These are phyloP conservation scores for Trichoplusia ni DNA, from an alignment of 1,140 invertebrate species.

Conservation along the genomic window DNA sequence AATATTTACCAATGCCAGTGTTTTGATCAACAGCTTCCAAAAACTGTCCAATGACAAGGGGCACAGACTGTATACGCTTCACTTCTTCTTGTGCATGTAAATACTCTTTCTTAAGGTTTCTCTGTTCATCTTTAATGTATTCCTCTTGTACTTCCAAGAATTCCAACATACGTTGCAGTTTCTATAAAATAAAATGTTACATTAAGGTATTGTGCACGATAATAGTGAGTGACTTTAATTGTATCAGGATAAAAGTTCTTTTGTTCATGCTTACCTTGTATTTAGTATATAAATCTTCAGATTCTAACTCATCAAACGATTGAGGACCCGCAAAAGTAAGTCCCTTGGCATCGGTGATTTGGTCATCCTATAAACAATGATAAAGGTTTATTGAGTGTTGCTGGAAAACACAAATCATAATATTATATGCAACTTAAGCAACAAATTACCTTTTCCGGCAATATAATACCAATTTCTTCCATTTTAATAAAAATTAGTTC, in stretches of 20 bases:
- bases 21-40: constrained; percentile 99
- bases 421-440: background rate
- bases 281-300: constrained; percentile 96
- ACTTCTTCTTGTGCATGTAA: constrained; percentile 99
- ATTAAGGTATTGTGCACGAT: background rate
- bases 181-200: constrained; percentile 83
- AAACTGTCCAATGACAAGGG: constrained; percentile 98
- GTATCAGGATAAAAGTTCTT: too few relatives aligned
- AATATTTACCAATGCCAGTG: constrained; percentile 90
- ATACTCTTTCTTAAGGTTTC: constrained; percentile 98
- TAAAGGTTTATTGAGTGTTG: too few relatives aligned
- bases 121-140: constrained; percentile 99
- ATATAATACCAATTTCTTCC: constrained; percentile 78
- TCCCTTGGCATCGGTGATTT: constrained; percentile 71
- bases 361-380: constrained; percentile 68
- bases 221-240: too few relatives aligned
- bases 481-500: constrained; percentile 47
- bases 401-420: background rate
- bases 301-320: constrained; percentile 87
- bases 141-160: constrained; percentile 99
- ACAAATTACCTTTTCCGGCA: constrained; percentile 71
- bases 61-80: constrained; percentile 98
- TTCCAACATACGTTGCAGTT: constrained; percentile 97
- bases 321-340: constrained; percentile 65
- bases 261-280: constrained; percentile 96